Evolutionary conservation across 2,113 vertebrate species (phyloP).

Genomic region (Hyla sarda): DNA sequence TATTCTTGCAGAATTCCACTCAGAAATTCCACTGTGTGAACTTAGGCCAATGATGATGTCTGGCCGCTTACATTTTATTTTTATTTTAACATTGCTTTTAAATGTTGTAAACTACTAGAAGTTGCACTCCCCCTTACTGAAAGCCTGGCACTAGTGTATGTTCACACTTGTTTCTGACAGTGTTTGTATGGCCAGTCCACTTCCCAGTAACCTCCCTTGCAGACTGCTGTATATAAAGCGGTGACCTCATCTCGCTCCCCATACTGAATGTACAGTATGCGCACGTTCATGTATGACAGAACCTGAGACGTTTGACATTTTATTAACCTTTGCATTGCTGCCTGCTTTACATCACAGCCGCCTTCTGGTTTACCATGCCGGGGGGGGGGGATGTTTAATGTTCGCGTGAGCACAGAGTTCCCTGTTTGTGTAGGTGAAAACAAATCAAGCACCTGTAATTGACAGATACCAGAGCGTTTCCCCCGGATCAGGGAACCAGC

Average conservation of each 20-base stretch:
- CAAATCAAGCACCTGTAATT: not conserved
- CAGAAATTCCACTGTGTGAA: too few species aligned
- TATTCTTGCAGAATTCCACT: too few species aligned
- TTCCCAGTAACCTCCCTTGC: not conserved
- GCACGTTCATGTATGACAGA: not conserved
- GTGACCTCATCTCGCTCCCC: not conserved
- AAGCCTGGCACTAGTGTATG: too few species aligned
- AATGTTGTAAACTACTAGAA: too few species aligned
- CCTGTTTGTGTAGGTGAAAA: not conserved
- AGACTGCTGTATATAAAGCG: not conserved
- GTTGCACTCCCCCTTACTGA: too few species aligned
- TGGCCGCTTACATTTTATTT: too few species aligned
- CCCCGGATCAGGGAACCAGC: not conserved
- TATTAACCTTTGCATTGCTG: not conserved
- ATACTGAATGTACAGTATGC: constrained; percentile 12
- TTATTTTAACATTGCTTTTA: too few species aligned
- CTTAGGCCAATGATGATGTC: too few species aligned
- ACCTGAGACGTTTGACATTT: not conserved
- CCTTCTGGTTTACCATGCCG: not conserved
- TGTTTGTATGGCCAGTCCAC: not conserved
- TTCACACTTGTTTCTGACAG: too few species aligned
- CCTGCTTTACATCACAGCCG: not conserved
- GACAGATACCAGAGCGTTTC: not conserved
- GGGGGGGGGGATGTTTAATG: not conserved
- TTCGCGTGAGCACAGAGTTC: not conserved